Base-by-base conservation (phyloP, 1,140 invertebrate genomes). In the Caerostris extrusa region DNA sequence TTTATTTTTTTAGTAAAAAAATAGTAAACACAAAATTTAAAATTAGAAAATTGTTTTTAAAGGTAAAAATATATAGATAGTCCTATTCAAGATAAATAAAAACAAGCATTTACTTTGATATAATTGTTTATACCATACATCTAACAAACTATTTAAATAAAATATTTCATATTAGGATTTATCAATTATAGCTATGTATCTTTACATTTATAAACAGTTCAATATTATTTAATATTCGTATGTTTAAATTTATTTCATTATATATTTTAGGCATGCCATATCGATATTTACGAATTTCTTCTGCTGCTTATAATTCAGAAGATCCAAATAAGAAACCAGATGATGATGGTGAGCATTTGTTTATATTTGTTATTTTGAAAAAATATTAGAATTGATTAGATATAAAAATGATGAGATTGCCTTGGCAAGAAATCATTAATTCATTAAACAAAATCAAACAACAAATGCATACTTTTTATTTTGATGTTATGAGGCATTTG, bases 321-420 rank as follows among this genome's bases (percentile, higher is more conserved):
- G 88, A 90, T 90, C 88, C 88, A 56, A 90, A 90, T 7, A 90
- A 90, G 53, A 90, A 90, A 57, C 64, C 64, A 77, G 88, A 90
- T 19, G 88, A 90, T 17, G 88, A 90, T 14, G 88, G 88, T 71
- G 71, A 7, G n/a, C 12, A 50, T 55, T 4, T 14, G 50, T 55
- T 14, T 14, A 12, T 7, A 14, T 67, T 67, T 67, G 64, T 14
- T 14, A 67, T 67, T 67, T 67, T 67, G 12, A 14, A 67, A 14
- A 14, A 5, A 67, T 14, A 67, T 67, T 67, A 3, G 12, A n/a
- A 67, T 67, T 64, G 12, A 67, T 10, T 67, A 67, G n/a, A 10
- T 67, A 14, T 67, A 67, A 14, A 14, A 0, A 14, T 67, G 12
- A 67, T 67, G 64, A 67, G 3, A 67, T 67, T 67, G 64, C 64